phyloP scores from a whole-genome alignment of 2,888 invertebrate genomes.

The Nipponacmea schrenckii region DNA sequence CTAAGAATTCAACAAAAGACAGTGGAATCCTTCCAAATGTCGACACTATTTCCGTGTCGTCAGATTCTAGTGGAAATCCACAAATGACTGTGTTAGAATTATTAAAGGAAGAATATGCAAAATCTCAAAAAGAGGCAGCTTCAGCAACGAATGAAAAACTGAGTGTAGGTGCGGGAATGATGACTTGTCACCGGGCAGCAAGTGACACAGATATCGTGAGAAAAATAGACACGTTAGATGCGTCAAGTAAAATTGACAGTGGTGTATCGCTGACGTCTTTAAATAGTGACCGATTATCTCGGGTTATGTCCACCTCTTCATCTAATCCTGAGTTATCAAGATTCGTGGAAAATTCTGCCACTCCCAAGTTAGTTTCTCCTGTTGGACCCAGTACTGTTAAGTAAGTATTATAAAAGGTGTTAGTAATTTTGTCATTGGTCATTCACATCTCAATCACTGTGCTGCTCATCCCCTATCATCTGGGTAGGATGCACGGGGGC shows the following conservation, averaged over 20 bases:
- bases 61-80: background rate
- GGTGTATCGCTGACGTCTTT: background rate
- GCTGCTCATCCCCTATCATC: too few relatives aligned
- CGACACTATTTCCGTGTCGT: background rate
- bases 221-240: constrained; percentile 21
- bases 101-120: constrained; percentile 50
- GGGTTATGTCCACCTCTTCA: constrained; percentile 43
- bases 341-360: constrained; percentile 35
- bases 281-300: constrained; percentile 12
- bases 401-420: constrained; percentile 37
- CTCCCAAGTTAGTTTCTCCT: constrained; percentile 53
- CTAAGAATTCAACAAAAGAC: constrained; percentile 13
- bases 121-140: constrained; percentile 11
- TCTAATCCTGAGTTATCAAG: constrained; percentile 54
- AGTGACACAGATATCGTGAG: constrained; percentile 55
- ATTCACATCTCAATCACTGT: too few relatives aligned
- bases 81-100: constrained; percentile 55
- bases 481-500: too few relatives aligned
- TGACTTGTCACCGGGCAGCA: constrained; percentile 34
- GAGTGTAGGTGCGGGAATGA: constrained; percentile 6
- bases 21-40: constrained; percentile 3
- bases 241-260: background rate
- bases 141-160: background rate
- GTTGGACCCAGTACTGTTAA: constrained; percentile 59
- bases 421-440: too few relatives aligned